Conservation (phyloP, 2,888 invertebrate genomes). For the Sesia bembeciformis region DNA sequence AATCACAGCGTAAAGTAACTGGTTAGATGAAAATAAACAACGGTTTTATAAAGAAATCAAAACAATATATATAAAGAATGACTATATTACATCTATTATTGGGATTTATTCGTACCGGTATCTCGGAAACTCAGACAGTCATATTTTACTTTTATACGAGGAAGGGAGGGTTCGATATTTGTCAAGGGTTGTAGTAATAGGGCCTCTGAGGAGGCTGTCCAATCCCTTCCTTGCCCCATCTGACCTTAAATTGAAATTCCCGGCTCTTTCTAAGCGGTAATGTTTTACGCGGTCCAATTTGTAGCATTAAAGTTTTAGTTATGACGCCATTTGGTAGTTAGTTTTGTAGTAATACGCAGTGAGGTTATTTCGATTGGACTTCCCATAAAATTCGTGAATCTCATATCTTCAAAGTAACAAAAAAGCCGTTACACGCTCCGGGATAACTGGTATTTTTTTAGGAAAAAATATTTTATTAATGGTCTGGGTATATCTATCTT, state of each 20-base stretch:
- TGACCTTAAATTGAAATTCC: constrained; percentile 23
- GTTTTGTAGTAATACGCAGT: background rate
- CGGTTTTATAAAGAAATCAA: too few relatives aligned
- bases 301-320: constrained; percentile 8
- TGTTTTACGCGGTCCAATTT: constrained; percentile 8
- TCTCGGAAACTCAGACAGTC: constrained; percentile 8
- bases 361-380: too few relatives aligned
- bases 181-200: constrained; percentile 20
- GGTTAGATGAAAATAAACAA: too few relatives aligned
- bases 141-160: constrained; percentile 17
- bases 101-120: constrained; percentile 6
- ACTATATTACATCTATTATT: background rate
- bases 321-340: background rate
- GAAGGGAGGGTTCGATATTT: constrained; percentile 14
- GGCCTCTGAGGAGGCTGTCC: constrained; percentile 16
- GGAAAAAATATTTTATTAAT: too few relatives aligned
- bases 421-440: too few relatives aligned
- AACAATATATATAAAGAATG: background rate
- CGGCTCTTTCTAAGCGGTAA: constrained; percentile 12
- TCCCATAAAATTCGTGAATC: too few relatives aligned
- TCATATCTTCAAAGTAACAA: too few relatives aligned
- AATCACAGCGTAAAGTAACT: too few relatives aligned
- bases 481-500: too few relatives aligned
- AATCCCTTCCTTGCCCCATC: constrained; percentile 16
- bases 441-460: too few relatives aligned